Evolutionary conservation across 2,113 vertebrate genomes (phyloP), one percentile per base, ranked within the genome.

Genomic region (Psophia crepitans): DNA sequence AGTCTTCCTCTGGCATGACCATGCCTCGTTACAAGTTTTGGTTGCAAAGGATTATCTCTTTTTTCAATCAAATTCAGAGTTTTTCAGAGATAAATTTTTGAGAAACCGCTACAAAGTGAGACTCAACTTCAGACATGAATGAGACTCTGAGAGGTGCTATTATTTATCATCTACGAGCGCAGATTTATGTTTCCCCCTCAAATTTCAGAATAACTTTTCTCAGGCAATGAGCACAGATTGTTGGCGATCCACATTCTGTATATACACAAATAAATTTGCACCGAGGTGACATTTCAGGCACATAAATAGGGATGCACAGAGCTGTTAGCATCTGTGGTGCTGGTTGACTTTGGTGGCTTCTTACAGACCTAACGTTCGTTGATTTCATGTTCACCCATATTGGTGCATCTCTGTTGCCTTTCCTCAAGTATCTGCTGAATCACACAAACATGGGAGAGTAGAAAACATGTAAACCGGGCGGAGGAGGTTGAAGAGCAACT

Each of bases 281-380:
- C 19, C 24, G 8, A 56, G 30, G 4, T 2, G 0, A 56, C 15
- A 8, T 49, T 89, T 82, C 44, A 43, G 66, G 22, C 12, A 3
- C 2, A 1, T 20, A 28, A 56, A 14, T 37, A 41, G 41, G 17
- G 35, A 21, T 12, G 15, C 15, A 57, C 19, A 51, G 32, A 49
- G 14, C 13, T 61, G 48, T 8, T 41, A 53, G 0, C 10, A 20
- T 27, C 8, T 39, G 10, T 37, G 21, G 1, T 48, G 7, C 5
- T 41, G 46, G 5, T 32, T 53, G 56, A 60, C 30, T 80, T 53
- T 5, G 35, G 21, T 24, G 51, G 12, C 10, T 46, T 74, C 68
- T 83, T 51, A 70, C 27, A 11, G 8, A 11, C 17, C 9, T 32
- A 33, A 56, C 0, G 0, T 0, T 37, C 41, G 32, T 1, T 19